Conservation (phyloP, 2,888 invertebrate genomes). For the Sthenelais limicola region DNA sequence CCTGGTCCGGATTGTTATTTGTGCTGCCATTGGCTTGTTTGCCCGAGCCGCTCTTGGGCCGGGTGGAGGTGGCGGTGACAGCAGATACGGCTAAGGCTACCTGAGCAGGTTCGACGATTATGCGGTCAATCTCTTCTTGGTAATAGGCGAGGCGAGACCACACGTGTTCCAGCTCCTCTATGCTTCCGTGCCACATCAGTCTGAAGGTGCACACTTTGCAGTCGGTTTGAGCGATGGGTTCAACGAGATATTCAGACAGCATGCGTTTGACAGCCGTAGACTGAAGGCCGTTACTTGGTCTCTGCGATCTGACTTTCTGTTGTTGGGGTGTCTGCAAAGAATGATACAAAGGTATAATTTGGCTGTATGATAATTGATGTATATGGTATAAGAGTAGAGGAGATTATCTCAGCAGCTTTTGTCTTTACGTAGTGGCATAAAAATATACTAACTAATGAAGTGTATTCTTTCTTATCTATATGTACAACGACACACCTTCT, state of each 20-base stretch:
- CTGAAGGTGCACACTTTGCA: slow-evolving; percentile 37
- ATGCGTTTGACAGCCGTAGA: slow-evolving; percentile 28
- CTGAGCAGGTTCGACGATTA: slow-evolving; percentile 30
- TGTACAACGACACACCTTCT: too few species aligned
- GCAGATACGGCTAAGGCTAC: slow-evolving; percentile 26
- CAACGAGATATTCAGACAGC: slow-evolving; percentile 28
- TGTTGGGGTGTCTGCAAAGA: too few species aligned
- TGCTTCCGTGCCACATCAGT: slow-evolving; percentile 29
- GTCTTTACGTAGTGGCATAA: too few species aligned
- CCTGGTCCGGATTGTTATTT: background rate
- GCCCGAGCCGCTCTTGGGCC: slow-evolving; percentile 26
- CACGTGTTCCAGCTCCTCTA: slow-evolving; percentile 15
- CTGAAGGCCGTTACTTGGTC: slow-evolving; percentile 27
- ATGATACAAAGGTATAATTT: too few species aligned
- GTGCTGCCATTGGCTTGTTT: background rate
- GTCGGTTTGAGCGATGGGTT: slow-evolving; percentile 23
- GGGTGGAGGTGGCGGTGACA: slow-evolving; percentile 26
- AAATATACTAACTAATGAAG: too few species aligned
- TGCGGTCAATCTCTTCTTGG: slow-evolving; percentile 30
- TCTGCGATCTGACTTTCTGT: slow-evolving; percentile 1
- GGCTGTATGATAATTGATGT: too few species aligned
- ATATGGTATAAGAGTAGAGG: too few species aligned
- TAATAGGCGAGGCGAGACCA: slow-evolving; percentile 21
- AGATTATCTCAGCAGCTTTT: too few species aligned
- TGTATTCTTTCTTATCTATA: too few species aligned